Percentiles rank a stretch among this genome's conserved stretches.
Evolutionary conservation across 2,888 invertebrate genomes (phyloP).

Genomic region (Pterobdella sp.): DNA sequence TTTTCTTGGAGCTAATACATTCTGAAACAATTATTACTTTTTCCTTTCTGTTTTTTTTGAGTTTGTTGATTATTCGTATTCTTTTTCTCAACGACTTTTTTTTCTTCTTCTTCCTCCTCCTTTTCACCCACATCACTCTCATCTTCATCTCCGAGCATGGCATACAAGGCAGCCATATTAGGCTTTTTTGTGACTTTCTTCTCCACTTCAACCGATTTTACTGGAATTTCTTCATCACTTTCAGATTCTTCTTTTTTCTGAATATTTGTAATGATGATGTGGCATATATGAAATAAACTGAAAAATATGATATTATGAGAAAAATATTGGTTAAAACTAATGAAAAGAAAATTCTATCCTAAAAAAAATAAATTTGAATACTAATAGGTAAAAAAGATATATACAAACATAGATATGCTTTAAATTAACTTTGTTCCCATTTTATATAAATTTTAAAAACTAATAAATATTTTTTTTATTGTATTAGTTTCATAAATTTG

Average conservation of each 20-base stretch:
- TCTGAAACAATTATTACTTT: slow-evolving; percentile 7
- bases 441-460: no score
- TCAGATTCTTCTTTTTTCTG: slow-evolving; percentile 34
- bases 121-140: not conserved
- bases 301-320: not conserved
- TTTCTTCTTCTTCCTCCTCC: slow-evolving; percentile 48
- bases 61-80: slow-evolving; percentile 30
- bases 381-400: not conserved
- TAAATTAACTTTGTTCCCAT: no score
- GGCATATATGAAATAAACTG: slow-evolving; percentile 3
- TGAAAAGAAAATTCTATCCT: not conserved
- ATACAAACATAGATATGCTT: not conserved
- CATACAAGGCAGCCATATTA: not conserved
- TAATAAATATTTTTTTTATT: no score
- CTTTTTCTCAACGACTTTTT: slow-evolving; percentile 42
- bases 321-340: not conserved
- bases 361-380: not conserved
- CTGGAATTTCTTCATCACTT: not conserved
- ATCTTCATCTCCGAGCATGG: not conserved
- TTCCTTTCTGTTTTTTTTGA: slow-evolving; percentile 23
- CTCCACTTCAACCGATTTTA: not conserved
- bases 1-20: not conserved
- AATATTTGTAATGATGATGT: slow-evolving; percentile 37
- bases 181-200: not conserved
- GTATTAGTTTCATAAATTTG: no score